phyloP scores from a whole-genome alignment of 2,797 vertebrate species.

The Eupleurogrammus muticus region DNA sequence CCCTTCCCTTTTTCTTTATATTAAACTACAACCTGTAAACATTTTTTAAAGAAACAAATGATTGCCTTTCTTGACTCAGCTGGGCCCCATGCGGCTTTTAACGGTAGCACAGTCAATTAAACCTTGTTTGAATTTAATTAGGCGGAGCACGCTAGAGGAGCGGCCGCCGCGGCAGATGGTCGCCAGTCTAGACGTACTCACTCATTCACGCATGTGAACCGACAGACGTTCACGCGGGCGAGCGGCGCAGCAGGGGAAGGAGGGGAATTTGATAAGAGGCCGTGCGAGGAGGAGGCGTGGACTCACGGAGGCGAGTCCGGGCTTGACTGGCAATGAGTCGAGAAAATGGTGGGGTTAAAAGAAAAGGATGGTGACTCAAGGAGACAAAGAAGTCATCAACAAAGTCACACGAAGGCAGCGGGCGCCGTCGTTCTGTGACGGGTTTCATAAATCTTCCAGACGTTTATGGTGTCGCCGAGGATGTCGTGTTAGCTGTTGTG shows the following conservation, averaged over 20 bases:
- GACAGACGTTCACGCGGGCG: conserved; percentile 19
- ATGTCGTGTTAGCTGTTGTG: not conserved
- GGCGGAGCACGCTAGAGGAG: conserved; percentile 45
- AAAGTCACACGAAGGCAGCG: conserved; percentile 3
- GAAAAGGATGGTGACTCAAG: not conserved
- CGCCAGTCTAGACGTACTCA: conserved; percentile 42
- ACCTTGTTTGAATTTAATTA: conserved; percentile 75
- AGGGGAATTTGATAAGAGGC: not conserved
- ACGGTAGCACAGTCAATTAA: conserved; percentile 35
- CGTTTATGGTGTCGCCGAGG: not conserved
- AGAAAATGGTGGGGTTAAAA: conserved; percentile 42
- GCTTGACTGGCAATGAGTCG: conserved; percentile 57
- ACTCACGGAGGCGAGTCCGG: conserved; percentile 58
- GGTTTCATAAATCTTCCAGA: conserved; percentile 12
- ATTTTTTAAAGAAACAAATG: not conserved
- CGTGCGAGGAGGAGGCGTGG: conserved; percentile 10
- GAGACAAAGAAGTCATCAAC: not conserved
- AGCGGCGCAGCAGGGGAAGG: too few species aligned
- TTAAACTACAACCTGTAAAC: conserved; percentile 2
- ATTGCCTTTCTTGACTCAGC: conserved; percentile 49
- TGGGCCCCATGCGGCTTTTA: conserved; percentile 10
- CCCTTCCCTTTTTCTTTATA: not conserved
- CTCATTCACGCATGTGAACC: conserved; percentile 38
- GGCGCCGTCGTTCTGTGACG: not conserved
- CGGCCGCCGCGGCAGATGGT: conserved; percentile 57